phyloP scores from a whole-genome alignment of 2,888 invertebrate genomes.

The Dusona sp. region DNA sequence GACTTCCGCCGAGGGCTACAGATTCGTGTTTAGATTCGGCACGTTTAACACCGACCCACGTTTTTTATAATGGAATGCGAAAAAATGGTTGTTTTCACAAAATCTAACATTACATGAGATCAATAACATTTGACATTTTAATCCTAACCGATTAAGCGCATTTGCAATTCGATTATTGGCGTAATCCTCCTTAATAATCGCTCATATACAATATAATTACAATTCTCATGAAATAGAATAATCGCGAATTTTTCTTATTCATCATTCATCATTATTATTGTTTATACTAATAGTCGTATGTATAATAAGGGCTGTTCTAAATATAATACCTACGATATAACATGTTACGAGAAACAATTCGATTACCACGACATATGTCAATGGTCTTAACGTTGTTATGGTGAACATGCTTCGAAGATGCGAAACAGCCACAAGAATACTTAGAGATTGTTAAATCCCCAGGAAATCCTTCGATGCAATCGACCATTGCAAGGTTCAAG shows the following conservation, averaged over 20 bases:
- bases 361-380: background rate
- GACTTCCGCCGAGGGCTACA: background rate
- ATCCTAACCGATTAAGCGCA: background rate
- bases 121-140: background rate
- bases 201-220: too few species aligned
- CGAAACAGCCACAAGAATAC: conserved; percentile 3
- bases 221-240: too few species aligned
- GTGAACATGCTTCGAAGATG: background rate
- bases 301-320: background rate
- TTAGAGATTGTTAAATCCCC: conserved; percentile 22
- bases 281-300: background rate
- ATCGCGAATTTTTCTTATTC: too few species aligned
- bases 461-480: background rate
- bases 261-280: too few species aligned
- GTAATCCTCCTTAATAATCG: too few species aligned
- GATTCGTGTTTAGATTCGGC: background rate
- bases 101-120: background rate
- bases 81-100: background rate
- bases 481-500: background rate
- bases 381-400: background rate
- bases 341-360: background rate
- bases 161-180: too few species aligned
- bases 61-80: background rate
- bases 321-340: background rate
- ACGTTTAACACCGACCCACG: background rate